Conservation (phyloP, 2,113 vertebrate genomes). For the Scolopax mira region DNA sequence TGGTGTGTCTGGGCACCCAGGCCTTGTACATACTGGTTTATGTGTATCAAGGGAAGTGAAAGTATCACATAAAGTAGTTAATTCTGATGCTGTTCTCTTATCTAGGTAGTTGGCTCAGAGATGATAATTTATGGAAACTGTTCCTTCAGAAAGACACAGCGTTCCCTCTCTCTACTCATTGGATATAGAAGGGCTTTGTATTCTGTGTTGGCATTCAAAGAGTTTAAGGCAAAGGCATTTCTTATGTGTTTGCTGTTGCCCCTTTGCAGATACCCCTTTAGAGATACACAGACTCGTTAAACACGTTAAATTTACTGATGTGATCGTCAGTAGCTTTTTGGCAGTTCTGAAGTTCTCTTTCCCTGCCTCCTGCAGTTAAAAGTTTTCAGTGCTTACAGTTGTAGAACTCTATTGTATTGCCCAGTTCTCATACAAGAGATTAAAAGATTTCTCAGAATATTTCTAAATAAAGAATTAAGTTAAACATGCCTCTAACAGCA, state of each 20-base stretch:
- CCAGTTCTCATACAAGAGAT: background rate
- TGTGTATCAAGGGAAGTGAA: background rate
- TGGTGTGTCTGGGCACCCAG: background rate
- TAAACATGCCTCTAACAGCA: background rate
- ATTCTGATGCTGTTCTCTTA: background rate
- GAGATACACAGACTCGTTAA: background rate
- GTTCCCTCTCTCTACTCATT: background rate
- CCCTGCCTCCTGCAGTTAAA: background rate
- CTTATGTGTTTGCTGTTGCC: background rate
- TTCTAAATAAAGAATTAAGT: background rate
- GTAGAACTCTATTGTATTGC: rapidly evolving
- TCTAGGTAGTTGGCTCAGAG: background rate
- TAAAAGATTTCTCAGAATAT: background rate
- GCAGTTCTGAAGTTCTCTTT: background rate
- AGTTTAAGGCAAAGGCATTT: background rate
- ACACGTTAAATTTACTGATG: background rate
- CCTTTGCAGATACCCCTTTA: background rate
- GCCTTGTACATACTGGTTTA: background rate
- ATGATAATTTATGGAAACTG: background rate
- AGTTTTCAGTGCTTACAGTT: background rate
- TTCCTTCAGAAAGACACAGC: background rate
- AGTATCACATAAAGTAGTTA: rapidly evolving
- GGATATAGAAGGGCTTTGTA: background rate
- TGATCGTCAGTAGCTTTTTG: rapidly evolving
- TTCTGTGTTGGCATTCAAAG: background rate